Evolutionary conservation across 37 sponge, comb jelly and placozoan genomes (phyloP).

Genomic region (Tethya wilhelma): DNA sequence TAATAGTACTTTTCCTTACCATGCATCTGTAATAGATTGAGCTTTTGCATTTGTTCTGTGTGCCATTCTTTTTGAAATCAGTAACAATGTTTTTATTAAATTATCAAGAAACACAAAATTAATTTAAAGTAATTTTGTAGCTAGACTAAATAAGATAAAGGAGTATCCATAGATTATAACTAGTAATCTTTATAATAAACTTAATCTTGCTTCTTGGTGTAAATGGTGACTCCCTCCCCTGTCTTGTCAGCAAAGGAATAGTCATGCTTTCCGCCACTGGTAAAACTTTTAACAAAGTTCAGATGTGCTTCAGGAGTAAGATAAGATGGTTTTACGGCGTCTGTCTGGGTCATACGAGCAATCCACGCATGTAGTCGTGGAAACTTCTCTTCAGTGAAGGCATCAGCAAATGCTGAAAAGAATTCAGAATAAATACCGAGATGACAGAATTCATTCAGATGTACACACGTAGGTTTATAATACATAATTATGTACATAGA

Average conservation of each 20-base stretch:
- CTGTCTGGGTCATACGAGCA: conserved; percentile 46
- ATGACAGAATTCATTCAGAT: not conserved
- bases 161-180: too few species aligned
- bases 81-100: too few species aligned
- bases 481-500: not conserved
- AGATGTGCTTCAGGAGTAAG: conserved; percentile 47
- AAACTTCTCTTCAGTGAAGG: conserved; percentile 34
- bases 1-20: too few species aligned
- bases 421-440: not conserved
- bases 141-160: too few species aligned
- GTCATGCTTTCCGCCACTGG: conserved; percentile 16
- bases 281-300: conserved; percentile 18
- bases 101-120: too few species aligned
- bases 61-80: too few species aligned
- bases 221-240: conserved; percentile 43
- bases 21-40: too few species aligned
- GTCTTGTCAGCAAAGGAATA: conserved; percentile 27
- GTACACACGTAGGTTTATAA: not conserved
- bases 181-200: too few species aligned
- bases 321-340: conserved; percentile 59
- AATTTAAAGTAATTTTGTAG: too few species aligned
- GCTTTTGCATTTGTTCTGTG: too few species aligned
- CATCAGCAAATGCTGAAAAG: conserved; percentile 15
- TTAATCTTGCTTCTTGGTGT: conserved; percentile 42
- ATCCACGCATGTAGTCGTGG: conserved; percentile 51